Conservation (phyloP, 2,888 invertebrate species). For the Eueremaeus valkanovi region DNA sequence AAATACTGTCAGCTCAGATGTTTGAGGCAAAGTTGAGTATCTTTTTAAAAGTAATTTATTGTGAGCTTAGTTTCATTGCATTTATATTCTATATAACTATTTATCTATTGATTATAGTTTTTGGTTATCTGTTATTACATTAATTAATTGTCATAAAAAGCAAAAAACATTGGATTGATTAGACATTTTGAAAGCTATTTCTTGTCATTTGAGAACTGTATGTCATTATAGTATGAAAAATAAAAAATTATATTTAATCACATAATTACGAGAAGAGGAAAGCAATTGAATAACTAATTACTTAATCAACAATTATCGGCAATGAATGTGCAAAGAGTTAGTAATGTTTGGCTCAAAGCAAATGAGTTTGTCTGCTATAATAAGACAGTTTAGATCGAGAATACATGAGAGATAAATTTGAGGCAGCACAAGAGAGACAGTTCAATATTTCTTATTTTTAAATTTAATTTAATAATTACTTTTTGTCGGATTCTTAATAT, state of each 20-base stretch:
- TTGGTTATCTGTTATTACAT: neutral
- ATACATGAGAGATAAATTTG: no score
- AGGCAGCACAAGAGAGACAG: no score
- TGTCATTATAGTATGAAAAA: neutral
- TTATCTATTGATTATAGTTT: neutral
- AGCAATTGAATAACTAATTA: slow-evolving; percentile 7
- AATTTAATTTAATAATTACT: neutral
- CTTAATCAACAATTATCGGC: slow-evolving; percentile 22
- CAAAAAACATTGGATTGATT: neutral
- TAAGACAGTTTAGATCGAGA: neutral
- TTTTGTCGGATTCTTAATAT: no score
- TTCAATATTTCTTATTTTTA: no score
- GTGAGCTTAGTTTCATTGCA: no score
- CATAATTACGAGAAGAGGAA: neutral
- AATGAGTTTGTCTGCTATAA: neutral
- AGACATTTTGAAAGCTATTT: neutral
- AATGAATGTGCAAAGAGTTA: neutral
- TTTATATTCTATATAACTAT: neutral
- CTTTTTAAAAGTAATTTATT: neutral
- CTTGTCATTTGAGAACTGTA: neutral
- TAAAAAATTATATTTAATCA: neutral
- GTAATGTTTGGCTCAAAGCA: neutral
- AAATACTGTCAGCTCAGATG: neutral
- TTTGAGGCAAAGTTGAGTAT: neutral
- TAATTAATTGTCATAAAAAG: neutral